Evolutionary conservation across 2,797 vertebrate genomes (phyloP), one percentile per base, ranked within the genome.

Genomic region (Arnoldichthys spilopterus): DNA sequence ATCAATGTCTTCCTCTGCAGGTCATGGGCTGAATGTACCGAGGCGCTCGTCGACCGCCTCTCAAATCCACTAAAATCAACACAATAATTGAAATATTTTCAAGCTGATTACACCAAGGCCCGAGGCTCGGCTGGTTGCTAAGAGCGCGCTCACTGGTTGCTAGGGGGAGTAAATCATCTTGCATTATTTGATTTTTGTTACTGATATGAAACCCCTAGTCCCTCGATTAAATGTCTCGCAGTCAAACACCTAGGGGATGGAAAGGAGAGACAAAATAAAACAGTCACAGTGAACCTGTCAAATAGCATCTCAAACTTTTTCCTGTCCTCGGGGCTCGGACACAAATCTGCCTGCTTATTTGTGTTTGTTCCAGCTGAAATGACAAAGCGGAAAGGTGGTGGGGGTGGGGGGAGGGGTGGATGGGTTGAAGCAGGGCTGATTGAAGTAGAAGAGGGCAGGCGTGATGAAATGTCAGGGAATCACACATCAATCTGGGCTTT

Each of bases 21-120:
- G 97, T 99, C 96, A 96, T 94, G 94, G 96, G 96, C 95, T 96
- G 96, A 97, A 96, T 98, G 96, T 95, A 96, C 95, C 91, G 93
- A 93, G 95, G 94, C 95, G 93, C 96, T 94, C 95, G 93, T 94
- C 94, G 93, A 95, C 95, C 94, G 95, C 96, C 96, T 98, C 97
- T 99, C 97, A 98, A 98, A 99, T 99, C 97, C 97, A 97, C 98
- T 99, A 99, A 99, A 99, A 99, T 99, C 98, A 99, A 99, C 98
- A 99, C 97, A 98, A 98, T 99, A 99, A 99, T 99, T 99, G 98
- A 99, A 99, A 99, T 99, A 99, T 99, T 99, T 99, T 99, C 98
- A 99, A 98, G 96, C 98, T 99, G 98, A 99, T 99, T 99, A 99
- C 98, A 97, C 96, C 92, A 92, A 95, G 95, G 96, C 97, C 97